phyloP scores from a whole-genome alignment of 2,113 vertebrate species.

The Tragelaphus buxtoni region DNA sequence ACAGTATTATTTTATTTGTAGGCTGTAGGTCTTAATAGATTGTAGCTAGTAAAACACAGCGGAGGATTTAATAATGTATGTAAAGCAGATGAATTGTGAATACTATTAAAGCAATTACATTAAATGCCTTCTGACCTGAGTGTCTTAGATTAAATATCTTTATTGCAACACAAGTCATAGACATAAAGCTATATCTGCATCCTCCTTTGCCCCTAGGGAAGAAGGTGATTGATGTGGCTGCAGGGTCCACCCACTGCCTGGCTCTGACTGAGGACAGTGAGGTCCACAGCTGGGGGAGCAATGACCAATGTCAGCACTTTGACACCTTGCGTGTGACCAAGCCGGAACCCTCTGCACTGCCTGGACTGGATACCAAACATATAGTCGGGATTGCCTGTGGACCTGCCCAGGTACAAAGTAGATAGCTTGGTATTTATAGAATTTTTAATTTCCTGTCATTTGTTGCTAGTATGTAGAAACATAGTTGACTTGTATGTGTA shows the following conservation, averaged over 20 bases:
- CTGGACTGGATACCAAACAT: conserved; percentile 93
- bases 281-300: conserved; percentile 98
- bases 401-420: conserved; percentile 89
- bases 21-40: neutral
- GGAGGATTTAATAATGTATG: neutral
- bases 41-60: neutral
- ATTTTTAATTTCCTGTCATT: neutral
- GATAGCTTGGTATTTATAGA: neutral
- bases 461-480: neutral
- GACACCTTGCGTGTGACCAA: conserved; percentile 96
- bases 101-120: neutral
- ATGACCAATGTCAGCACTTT: conserved; percentile 98
- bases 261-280: conserved; percentile 96
- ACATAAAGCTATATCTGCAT: neutral
- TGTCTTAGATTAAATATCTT: neutral
- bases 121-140: neutral
- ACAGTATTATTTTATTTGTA: neutral
- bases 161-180: neutral
- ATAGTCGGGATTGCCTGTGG: conserved; percentile 96
- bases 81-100: neutral
- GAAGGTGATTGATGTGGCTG: conserved; percentile 95
- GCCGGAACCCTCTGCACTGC: conserved; percentile 92
- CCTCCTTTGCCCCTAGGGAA: conserved; percentile 82
- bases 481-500: neutral
- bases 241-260: conserved; percentile 96